phyloP scores from a whole-genome alignment of 2,797 vertebrate species.

The Trematocara caparti region DNA sequence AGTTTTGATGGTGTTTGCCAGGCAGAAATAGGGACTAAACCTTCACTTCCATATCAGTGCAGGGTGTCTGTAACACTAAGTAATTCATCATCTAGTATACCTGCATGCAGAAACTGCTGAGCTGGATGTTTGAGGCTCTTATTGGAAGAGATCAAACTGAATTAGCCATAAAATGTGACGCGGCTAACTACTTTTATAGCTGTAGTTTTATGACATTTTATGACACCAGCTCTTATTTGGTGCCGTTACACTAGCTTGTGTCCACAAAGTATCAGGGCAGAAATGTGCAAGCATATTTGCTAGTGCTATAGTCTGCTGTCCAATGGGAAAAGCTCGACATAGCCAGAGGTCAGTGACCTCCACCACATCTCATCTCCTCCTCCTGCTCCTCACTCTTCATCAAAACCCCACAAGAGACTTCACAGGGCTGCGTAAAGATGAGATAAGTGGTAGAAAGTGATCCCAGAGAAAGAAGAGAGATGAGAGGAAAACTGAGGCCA shows the following conservation, averaged over 20 bases:
- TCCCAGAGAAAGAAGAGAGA: slow-evolving; percentile 14
- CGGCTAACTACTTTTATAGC: slow-evolving; percentile 1
- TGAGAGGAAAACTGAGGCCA: neutral
- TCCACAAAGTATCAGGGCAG: neutral
- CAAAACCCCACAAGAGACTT: neutral
- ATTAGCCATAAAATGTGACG: slow-evolving; percentile 1
- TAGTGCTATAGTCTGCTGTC: neutral
- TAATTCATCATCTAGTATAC: neutral
- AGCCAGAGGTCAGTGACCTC: slow-evolving; percentile 32
- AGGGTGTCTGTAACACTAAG: neutral
- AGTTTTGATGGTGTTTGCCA: neutral
- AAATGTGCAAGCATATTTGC: neutral
- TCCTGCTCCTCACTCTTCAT: slow-evolving; percentile 9
- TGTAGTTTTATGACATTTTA: slow-evolving; percentile 12
- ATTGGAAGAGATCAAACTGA: slow-evolving; percentile 10
- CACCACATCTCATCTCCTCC: neutral
- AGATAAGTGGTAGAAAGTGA: slow-evolving; percentile 30
- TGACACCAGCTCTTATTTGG: neutral
- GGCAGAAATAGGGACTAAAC: neutral
- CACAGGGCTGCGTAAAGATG: neutral
- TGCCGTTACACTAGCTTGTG: neutral
- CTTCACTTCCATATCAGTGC: neutral
- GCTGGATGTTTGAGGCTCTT: neutral
- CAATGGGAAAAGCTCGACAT: slow-evolving; percentile 29
- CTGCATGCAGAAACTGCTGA: slow-evolving; percentile 15